Evolutionary conservation across 2,797 vertebrate species (phyloP), one percentile per base, ranked within the genome.

Genomic region (Chloroceryle inda): DNA sequence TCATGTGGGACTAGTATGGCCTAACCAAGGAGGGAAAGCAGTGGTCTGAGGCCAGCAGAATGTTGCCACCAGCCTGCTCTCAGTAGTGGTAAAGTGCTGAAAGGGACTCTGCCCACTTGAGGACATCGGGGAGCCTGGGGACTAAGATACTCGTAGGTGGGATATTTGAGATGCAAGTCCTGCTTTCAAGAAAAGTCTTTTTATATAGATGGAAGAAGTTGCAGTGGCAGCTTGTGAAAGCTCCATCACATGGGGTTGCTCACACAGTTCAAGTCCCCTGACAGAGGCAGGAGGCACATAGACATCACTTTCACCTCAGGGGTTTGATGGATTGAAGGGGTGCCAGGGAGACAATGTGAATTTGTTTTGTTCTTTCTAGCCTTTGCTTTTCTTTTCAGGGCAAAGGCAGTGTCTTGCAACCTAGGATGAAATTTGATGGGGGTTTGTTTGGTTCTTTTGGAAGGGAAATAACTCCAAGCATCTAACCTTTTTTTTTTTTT

Each of bases 381-480:
- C 13, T 83, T 95, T 93, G 73, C 62, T 88, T 93, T 81, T 86
- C 69, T 84, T 87, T 84, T 64, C 29, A 81, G 88, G 69, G 50
- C 55, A 94, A 91, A 92, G 53, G 35, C 58, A 77, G 40, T 17
- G 17, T 86, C 66, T 93, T 1, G 0, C 85, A 88, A 85, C 42
- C 66, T 6, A 35, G 37, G 55, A 64, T 93, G 38, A 95, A 69
- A 80, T 81, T 47, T 62, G 4, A 26, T 27, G 40, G 26, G 5
- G 7, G 10, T 64, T 95, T 94, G 61, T 94, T 96, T 96, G 69
- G 27, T 95, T 92, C 44, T 93, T 95, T 96, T 94, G 95, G 92
- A 96, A 81, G 19, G 35, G 62, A 92, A 78, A 81, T 61, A 84
- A 53, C 24, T 31, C 69, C 62, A 88, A 72, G 19, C 15, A 77